Evolutionary conservation across 1,140 invertebrate species (phyloP), one percentile per base, ranked within the genome.

Genomic region (Drosophila pectinifera): DNA sequence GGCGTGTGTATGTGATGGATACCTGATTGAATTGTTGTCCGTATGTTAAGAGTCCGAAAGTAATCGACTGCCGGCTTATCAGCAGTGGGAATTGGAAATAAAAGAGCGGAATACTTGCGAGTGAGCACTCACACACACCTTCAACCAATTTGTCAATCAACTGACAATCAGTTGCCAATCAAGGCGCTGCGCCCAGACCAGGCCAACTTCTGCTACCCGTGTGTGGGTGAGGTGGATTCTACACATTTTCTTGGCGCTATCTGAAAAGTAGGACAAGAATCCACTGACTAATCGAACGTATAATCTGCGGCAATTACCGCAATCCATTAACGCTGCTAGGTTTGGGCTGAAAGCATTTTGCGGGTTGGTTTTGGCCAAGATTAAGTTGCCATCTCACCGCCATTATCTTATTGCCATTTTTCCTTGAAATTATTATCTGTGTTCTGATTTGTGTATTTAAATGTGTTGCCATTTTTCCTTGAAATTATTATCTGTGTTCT

Each of bases 61-160:
- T 62, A 65, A 80, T 67, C 67, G 61, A 22, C 31, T 24, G 41
- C 8, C 43, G 45, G 46, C 80, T 82, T 82, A 82, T 82, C 80
- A 78, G 41, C 11, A 6, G 26, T n/a, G 34, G 11, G n/a, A 18
- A 64, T 26, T 53, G 16, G n/a, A 43, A 57, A 63, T 22, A 51
- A 49, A 49, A 53, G 26, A 34, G 16, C 39, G 20, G 5, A 39
- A 42, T 36, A 36, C 31, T 10, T 36, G 13, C 20, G 22, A 38
- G 22, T 26, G 54, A 59, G 28, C 67, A 38, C n/a, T n/a, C 54
- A 58, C 36, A 24, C 38, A 65, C 38, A 49, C 46, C 49, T 26
- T 31, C 38, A 43, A 53, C 64, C 55, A 85, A 61, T 85, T 84
- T 85, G 81, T 85, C 81, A 80, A 80, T 85, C 77, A 84, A 85